Evolutionary conservation across 2,888 invertebrate species (phyloP).

Genomic region (Branchellion lobata): DNA sequence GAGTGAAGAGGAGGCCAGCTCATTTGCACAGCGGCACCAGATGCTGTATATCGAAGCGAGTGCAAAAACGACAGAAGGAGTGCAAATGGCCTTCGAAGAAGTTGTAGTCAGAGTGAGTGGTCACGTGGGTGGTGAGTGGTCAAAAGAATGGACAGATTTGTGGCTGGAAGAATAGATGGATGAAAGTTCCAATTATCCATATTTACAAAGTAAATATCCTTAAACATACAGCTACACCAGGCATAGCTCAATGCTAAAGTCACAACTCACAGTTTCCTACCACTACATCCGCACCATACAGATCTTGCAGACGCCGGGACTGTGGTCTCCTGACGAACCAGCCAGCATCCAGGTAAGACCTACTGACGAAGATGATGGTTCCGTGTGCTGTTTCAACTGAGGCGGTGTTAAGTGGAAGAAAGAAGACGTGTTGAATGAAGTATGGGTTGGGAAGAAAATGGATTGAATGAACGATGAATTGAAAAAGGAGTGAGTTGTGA

Average conservation of each 20-base stretch:
- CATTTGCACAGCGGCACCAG: slow-evolving; percentile 90
- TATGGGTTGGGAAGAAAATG: no score
- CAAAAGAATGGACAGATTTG: no score
- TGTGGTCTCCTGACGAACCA: slow-evolving; percentile 67
- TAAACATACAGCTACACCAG: background rate
- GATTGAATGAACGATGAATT: no score
- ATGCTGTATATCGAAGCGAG: slow-evolving; percentile 96
- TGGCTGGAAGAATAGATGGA: background rate
- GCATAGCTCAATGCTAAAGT: no score
- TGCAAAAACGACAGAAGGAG: slow-evolving; percentile 93
- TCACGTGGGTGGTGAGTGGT: no score
- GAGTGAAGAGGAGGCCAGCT: slow-evolving; percentile 84
- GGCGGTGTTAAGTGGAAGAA: no score
- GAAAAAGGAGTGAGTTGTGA: no score
- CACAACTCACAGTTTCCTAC: no score
- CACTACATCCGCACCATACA: no score
- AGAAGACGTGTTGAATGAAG: no score
- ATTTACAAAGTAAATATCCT: background rate
- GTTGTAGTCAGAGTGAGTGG: slow-evolving; percentile 86
- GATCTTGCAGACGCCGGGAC: slow-evolving; percentile 89
- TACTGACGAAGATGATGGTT: background rate
- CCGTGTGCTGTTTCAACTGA: background rate
- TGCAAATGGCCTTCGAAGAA: slow-evolving; percentile 90
- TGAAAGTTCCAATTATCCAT: background rate
- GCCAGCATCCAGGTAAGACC: background rate